Evolutionary conservation across 2,113 vertebrate species (phyloP).

Genomic region (Gulo gulo): DNA sequence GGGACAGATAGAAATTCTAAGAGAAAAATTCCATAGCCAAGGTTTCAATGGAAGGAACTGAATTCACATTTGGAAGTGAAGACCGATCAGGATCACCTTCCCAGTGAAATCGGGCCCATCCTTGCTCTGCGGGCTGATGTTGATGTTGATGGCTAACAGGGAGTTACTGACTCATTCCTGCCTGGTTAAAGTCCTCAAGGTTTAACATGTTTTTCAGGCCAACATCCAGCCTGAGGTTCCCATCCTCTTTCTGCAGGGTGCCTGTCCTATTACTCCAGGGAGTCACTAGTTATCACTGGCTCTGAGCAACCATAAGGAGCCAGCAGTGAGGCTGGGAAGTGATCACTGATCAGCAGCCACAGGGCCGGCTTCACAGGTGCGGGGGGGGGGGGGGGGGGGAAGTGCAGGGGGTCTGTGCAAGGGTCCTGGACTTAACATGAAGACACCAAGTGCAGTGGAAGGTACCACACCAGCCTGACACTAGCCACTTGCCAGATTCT

Average conservation of each 20-base stretch:
- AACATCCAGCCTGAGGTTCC: background rate
- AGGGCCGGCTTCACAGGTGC: background rate
- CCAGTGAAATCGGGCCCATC: background rate
- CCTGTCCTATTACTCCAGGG: background rate
- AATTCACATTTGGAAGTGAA: background rate
- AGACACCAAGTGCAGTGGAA: background rate
- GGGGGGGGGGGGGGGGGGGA: rapidly evolving
- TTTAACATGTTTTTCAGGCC: background rate
- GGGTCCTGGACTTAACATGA: background rate
- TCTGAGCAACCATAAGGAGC: background rate
- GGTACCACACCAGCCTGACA: background rate
- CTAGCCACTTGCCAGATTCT: background rate
- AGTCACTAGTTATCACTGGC: background rate
- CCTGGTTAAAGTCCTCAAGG: conserved; percentile 25
- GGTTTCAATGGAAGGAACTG: background rate
- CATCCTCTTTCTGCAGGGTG: background rate
- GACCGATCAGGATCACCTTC: background rate
- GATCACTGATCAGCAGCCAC: rapidly evolving
- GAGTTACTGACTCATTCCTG: conserved; percentile 41
- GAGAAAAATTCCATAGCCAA: background rate
- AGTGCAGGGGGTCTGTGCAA: too few species aligned
- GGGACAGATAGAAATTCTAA: background rate
- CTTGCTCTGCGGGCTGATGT: background rate
- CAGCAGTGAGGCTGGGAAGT: too few species aligned
- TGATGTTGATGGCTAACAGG: background rate